Evolutionary conservation across 2,113 vertebrate species (phyloP).

Genomic region (Eulemur rufifrons): DNA sequence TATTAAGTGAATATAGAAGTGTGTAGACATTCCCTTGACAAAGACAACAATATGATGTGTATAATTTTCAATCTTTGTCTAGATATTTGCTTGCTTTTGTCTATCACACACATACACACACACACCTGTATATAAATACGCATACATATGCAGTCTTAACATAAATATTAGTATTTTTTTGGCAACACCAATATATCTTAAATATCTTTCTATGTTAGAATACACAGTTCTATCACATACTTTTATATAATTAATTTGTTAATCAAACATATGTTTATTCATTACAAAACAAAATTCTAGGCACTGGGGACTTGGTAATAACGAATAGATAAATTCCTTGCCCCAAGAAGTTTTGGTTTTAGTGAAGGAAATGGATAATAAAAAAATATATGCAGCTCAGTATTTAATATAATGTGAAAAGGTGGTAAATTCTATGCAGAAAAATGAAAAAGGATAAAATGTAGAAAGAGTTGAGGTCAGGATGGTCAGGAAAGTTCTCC

Average conservation of each 20-base stretch:
- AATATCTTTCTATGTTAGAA: neutral
- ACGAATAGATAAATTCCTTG: neutral
- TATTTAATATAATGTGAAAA: neutral
- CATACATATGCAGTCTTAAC: neutral
- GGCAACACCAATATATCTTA: neutral
- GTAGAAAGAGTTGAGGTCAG: neutral
- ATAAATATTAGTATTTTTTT: neutral
- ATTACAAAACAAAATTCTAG: neutral
- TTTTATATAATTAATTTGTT: neutral
- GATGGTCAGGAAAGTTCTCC: neutral
- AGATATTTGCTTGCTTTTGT: neutral
- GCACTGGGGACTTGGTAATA: neutral
- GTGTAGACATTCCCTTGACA: neutral
- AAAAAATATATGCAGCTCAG: neutral
- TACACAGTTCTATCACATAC: neutral
- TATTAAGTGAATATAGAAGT: neutral
- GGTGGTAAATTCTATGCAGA: neutral
- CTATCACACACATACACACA: neutral
- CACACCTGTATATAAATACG: neutral
- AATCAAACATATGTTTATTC: neutral
- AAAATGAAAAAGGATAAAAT: neutral
- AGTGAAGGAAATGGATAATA: neutral
- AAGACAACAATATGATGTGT: neutral
- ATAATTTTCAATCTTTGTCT: neutral
- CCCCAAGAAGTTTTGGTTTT: neutral